Evolutionary conservation across 30 jellyfish, hydroid and myxozoan genomes (phyloP), one percentile per base, ranked within the genome.

Genomic region (Pelagia noctiluca): DNA sequence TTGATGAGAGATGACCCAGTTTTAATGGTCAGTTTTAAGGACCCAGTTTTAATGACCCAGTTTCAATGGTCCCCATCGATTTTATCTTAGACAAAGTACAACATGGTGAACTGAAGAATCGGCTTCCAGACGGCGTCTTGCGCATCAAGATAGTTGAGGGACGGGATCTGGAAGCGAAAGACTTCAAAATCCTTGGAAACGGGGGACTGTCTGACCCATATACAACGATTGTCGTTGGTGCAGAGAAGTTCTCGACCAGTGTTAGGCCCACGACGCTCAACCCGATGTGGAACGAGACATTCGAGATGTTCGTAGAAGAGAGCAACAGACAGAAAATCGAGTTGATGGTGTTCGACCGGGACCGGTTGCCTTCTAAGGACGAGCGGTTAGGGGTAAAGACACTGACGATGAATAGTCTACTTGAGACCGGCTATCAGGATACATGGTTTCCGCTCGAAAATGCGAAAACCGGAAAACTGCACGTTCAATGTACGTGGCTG

Each of bases 271-370:
- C 88, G 18, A 78, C 89, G 7, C 50, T 78, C 31, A 78, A 88
- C 26, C 96, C 96, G 19, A 49, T 78, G 18, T 88, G 96, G 96
- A 78, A 78, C 26, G 96, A 88, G 62, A 63, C 86, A 8, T 88
- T 88, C 61, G 96, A 88, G 28, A 70, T 70, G 62, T 75, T 78
- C n/a, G 83, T 88, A 0, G 96, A 88, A 12, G 96, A 88, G 19
- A 75, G 85, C 78, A 86, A 76, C 50, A 78, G 62, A 62, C 53
- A 81, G 37, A 31, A 35, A 5, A 75, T 88, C n/a, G 75, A 63
- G 26, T 19, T 88, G 31, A 52, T 73, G 3, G 89, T 57, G 29
- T 88, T 78, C 61, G 96, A 88, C 36, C 54, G 70, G 24, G 96
- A 88, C 49, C 88, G 96, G 18, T 53, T 65, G 19, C 82, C 92